Evolutionary conservation across 1,140 invertebrate genomes (phyloP), one percentile per base, ranked within the genome.

Genomic region (Diachasma alloeum): DNA sequence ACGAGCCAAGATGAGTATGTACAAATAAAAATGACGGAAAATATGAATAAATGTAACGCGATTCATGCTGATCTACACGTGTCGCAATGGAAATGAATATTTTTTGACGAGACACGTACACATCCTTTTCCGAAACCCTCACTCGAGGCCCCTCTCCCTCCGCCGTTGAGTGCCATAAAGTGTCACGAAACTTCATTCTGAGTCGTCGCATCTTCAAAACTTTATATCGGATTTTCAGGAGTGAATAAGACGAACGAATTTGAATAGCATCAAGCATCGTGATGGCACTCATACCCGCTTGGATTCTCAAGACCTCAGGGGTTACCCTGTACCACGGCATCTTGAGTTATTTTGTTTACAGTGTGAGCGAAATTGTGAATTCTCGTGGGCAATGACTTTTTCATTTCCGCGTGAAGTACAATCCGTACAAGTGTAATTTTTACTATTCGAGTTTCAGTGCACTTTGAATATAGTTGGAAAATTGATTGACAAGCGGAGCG

Each of bases 171-270:
- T 63, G 19, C 24, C 24, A 63, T 63, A 31, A 63, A 63, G 59
- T 63, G 59, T 24, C 24, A 63, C 59, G 24, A 26, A 63, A 63
- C 59, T 63, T 26, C 59, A 26, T 19, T 53, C 48, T 63, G 59
- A 63, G 59, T 26, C 24, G 24, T 63, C 59, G 24, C 59, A 63
- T 63, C 59, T 63, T 15, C 59, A 31, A 63, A 31, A 63, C 59
- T 63, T 63, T 63, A 26, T 63, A 31, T 63, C 24, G 59, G 59
- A 63, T 63, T 63, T 63, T 31, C 59, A 63, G 59, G 19, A 63
- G 59, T 63, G 59, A 63, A 63, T 63, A 63, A 63, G 59, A 63
- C 59, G 59, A 31, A 63, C 19, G 59, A 63, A 63, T 63, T 63
- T 63, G 59, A 63, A 63, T 63, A 63, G 59, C 59, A 63, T 63